A percentile compares a stretch with the other conserved stretches of the same genome.
phyloP scores from a whole-genome alignment of 2,113 vertebrate species.

The Heliornis fulica region DNA sequence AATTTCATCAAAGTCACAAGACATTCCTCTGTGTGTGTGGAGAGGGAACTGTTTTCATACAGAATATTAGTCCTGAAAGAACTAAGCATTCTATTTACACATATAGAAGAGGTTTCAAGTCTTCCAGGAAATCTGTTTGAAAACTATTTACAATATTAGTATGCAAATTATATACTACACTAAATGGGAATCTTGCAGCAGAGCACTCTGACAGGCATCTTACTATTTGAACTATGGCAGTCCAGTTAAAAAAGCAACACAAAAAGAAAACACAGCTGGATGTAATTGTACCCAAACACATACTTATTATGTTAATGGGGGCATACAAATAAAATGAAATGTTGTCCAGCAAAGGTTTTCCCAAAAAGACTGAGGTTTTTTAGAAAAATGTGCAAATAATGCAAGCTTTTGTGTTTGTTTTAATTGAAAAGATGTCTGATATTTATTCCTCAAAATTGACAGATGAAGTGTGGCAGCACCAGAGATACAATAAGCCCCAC shows the following conservation, averaged over 20 bases:
- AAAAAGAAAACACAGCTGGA: slow-evolving; percentile 59
- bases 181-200: slow-evolving; percentile 37
- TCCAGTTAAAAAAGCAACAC: slow-evolving; percentile 32
- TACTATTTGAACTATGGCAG: slow-evolving; percentile 28
- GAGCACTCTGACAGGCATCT: slow-evolving; percentile 17
- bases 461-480: neutral
- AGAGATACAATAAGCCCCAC: neutral
- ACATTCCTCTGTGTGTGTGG: neutral
- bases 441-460: neutral
- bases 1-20: neutral
- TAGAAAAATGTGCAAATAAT: neutral
- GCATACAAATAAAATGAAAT: slow-evolving; percentile 5
- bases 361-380: slow-evolving; percentile 6
- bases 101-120: neutral
- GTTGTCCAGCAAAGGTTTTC: slow-evolving; percentile 44
- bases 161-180: slow-evolving; percentile 59
- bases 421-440: neutral
- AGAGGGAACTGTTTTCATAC: neutral
- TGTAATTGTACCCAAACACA: slow-evolving; percentile 48
- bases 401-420: neutral
- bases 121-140: slow-evolving; percentile 52
- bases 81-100: slow-evolving; percentile 8
- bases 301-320: slow-evolving; percentile 48
- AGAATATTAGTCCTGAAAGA: neutral
- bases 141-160: slow-evolving; percentile 60